Percentiles rank a stretch among this genome's conserved stretches.
phyloP scores from a whole-genome alignment of 2,113 vertebrate genomes.

The Gasterosteus aculeatus region DNA sequence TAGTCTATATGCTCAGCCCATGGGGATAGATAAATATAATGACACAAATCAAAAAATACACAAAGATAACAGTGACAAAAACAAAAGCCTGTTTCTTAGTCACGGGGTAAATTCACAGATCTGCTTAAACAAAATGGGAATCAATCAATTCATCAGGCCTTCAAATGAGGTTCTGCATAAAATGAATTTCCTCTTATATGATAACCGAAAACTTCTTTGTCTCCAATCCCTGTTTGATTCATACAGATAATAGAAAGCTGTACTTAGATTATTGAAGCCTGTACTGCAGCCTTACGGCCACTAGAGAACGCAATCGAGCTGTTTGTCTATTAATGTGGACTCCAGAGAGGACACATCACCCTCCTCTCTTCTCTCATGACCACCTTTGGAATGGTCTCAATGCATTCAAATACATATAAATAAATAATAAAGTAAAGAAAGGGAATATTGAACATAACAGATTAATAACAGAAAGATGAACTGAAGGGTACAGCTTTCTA shows the following conservation, averaged over 20 bases:
- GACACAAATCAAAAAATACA: neutral
- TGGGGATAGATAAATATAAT: neutral
- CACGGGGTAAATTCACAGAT: neutral
- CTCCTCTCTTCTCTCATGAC: neutral
- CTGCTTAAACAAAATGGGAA: neutral
- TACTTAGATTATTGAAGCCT: neutral
- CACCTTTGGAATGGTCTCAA: neutral
- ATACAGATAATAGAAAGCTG: neutral
- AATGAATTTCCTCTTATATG: neutral
- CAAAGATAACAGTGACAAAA: neutral
- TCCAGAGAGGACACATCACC: neutral
- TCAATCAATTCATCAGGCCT: neutral
- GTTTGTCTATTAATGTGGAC: neutral
- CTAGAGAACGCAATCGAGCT: conserved; percentile 39
- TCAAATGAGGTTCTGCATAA: neutral
- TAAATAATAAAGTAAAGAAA: neutral
- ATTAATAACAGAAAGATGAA: neutral
- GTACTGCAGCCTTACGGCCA: conserved; percentile 10
- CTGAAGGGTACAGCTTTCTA: neutral
- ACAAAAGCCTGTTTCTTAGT: neutral
- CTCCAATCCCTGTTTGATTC: neutral
- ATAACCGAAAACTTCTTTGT: neutral
- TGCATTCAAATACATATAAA: neutral
- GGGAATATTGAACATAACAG: neutral
- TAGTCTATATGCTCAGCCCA: neutral